Base-by-base conservation (phyloP, 2,113 vertebrate genomes). In the Fregata magnificens region DNA sequence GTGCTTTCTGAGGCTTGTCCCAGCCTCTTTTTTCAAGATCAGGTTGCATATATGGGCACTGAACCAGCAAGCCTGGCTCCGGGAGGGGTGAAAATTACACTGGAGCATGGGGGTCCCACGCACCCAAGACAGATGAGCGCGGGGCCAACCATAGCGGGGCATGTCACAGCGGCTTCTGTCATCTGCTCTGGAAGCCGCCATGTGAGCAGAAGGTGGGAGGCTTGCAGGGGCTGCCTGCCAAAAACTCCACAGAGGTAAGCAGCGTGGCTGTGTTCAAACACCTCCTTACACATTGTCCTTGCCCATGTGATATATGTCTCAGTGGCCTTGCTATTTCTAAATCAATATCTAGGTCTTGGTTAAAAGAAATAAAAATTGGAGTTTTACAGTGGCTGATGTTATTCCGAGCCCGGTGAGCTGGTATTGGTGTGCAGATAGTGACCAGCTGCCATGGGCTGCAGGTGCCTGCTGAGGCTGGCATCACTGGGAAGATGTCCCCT, bases 231-330 rank as follows among this genome's bases (percentile, higher is more conserved):
- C 47, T 19, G 24, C 40, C 47, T 42, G 50, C 42, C 82, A 58
- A 32, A 32, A 55, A 0, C 7, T 42, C 32, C 9, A 3, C 3
- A 1, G 17, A 49, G 15, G 22, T 3, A 79, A 56, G 11, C 1
- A 1, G 26, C 0, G 10, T 2, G 3, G n/a, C 42, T 26, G 31
- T 0, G 4, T 6, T 32, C 40, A 2, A 31, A 7, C 19, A 12
- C 45, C 58, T 77, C 47, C 55, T 50, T 9, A 29, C 10, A 3
- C 12, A 0, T 3, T 0, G 1, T 18, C 44, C 58, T 42, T 29
- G 12, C 36, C 34, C 42, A 0, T 1, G 3, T 2, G 13, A 5
- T 10, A 6, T 6, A 24, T 38, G n/a, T 36, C 38, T 26, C 31
- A 0, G n/a, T 3, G 6, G 13, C 55, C 29, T 55, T 13, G n/a